Base-by-base conservation (phyloP, 2,888 invertebrate species). In the Danaus chrysippus region DNA sequence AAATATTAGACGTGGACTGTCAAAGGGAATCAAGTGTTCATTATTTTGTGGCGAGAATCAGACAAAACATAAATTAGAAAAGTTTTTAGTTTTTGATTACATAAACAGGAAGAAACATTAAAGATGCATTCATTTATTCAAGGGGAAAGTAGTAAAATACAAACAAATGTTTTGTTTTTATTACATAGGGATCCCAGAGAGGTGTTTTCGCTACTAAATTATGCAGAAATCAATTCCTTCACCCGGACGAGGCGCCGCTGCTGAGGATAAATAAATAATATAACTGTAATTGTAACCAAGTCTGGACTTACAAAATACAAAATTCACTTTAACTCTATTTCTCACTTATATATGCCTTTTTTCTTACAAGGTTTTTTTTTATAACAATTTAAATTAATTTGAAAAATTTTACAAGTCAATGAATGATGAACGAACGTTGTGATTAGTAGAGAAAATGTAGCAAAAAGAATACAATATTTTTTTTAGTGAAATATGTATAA, bases 221-320 rank as follows among this genome's bases (percentile, higher is more conserved):
- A 91, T 91, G 87, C 86, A 91, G 82, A 90, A 87, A 90, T 90
- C 90, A 90, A 91, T 91, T 91, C 84, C 86, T 88, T 87, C 82
- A 75, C 80, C 79, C 83, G 82, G 81, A 79, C 79, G 77, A 74
- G 76, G 77, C 76, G 75, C 72, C 77, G 76, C 74, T 79, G 76
- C 79, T 76, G 73, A 74, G 81, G 83, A 84, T 89, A 87, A 86
- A 89, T 91, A 89, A 88, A 88, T 91, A 88, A 88, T 83, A 86
- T 83, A 86, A 86, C 73, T 80, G 87, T 90, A 90, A 90, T 89
- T 86, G 87, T 84, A 83, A 83, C 69, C 61, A 71, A 68, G 68
- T 70, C 73, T 76, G 74, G 70, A 77, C 76, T 73, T 75, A 73
- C 72, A 69, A 77, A 70, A 66, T 75, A 75, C 72, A 74, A 71